These are phyloP conservation scores for Athene cunicularia DNA, from an alignment of 2,113 vertebrate species.

Conservation along the genomic window DNA sequence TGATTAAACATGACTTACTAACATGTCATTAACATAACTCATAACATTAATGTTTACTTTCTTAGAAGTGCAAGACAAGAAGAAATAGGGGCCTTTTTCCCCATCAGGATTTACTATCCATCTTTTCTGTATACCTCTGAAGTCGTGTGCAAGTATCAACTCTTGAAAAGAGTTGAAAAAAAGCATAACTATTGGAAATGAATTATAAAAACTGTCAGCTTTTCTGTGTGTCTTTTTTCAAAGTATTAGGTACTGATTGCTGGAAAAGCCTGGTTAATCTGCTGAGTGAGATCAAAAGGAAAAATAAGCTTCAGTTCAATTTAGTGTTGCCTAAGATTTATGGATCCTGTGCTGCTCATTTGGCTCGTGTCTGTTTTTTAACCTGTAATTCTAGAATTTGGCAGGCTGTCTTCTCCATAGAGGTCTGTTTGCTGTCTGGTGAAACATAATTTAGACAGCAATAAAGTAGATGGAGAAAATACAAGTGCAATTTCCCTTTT, in stretches of 20 bases:
- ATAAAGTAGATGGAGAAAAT: neutral
- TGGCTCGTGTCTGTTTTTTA: neutral
- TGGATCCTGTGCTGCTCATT: conserved; percentile 28
- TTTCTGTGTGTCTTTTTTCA: conserved; percentile 4
- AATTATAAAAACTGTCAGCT: conserved; percentile 6
- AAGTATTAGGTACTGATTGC: neutral
- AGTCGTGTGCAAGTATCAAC: neutral
- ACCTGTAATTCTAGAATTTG: conserved; percentile 27
- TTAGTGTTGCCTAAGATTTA: conserved; percentile 55
- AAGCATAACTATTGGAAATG: neutral
- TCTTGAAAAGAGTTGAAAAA: neutral
- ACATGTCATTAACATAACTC: neutral
- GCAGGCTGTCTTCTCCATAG: neutral
- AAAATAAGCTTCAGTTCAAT: conserved; percentile 13
- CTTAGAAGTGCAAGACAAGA: neutral
- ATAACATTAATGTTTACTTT: neutral
- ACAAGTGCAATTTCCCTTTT: neutral
- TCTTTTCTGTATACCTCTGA: neutral
- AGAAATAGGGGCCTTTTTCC: neutral
- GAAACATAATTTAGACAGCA: neutral
- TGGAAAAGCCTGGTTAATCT: conserved; percentile 37
- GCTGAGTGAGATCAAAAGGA: conserved; percentile 46
- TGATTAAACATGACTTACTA: neutral
- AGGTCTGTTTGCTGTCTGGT: neutral
- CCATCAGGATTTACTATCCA: neutral